These are phyloP conservation scores for Drosophila mettleri DNA, from an alignment of 2,888 invertebrate genomes.

Conservation along the genomic window DNA sequence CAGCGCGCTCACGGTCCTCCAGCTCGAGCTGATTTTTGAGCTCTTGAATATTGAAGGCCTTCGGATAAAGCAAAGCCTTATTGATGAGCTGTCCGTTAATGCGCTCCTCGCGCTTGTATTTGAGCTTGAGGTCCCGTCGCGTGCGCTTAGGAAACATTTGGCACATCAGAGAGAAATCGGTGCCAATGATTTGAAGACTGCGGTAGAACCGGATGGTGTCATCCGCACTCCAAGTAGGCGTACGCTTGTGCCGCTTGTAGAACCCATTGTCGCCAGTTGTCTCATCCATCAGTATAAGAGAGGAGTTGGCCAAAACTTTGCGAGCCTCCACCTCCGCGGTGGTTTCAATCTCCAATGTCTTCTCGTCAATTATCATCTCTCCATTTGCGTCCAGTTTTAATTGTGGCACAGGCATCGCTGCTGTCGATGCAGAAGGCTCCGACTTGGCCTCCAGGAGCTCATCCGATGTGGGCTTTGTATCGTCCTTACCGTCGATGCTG, in stretches of 20 bases:
- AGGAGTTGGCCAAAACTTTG: conserved; percentile 88
- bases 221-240: conserved; percentile 90
- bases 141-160: conserved; percentile 92
- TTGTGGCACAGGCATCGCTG: conserved; percentile 90
- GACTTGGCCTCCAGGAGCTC: conserved; percentile 51
- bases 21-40: conserved; percentile 87
- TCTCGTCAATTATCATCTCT: conserved; percentile 93
- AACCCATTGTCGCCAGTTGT: conserved; percentile 86
- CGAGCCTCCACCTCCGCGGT: conserved; percentile 88
- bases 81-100: conserved; percentile 90
- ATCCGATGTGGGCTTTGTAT: conserved; percentile 47
- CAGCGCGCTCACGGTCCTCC: conserved; percentile 83
- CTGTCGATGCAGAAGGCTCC: conserved; percentile 61
- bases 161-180: conserved; percentile 96
- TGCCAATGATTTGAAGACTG: conserved; percentile 94
- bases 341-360: conserved; percentile 90
- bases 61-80: conserved; percentile 90
- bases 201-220: conserved; percentile 97
- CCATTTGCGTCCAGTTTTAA: conserved; percentile 95
- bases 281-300: conserved; percentile 89
- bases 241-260: conserved; percentile 88
- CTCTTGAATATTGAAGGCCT: conserved; percentile 89
- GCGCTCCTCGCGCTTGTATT: conserved; percentile 96
- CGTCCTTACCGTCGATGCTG: conserved; percentile 27
- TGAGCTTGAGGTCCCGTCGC: conserved; percentile 93